Conservation (phyloP, 2,113 vertebrate genomes). For the Sisor rabdophorus region DNA sequence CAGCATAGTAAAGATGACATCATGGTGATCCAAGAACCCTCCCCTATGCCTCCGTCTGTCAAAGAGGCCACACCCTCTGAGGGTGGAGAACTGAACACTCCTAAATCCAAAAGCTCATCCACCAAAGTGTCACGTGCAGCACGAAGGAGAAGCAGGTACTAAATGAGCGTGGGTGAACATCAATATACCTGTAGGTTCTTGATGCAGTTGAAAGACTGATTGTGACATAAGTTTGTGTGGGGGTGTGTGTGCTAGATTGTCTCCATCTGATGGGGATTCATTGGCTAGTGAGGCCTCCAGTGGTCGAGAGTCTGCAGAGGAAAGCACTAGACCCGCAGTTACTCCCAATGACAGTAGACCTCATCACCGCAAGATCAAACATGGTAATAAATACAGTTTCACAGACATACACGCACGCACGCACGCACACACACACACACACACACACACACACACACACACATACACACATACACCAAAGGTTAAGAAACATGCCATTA, state of each 20-base stretch:
- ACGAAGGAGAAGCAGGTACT: conserved; percentile 83
- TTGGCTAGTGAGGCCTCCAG: conserved; percentile 90
- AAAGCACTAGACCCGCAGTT: conserved; percentile 71
- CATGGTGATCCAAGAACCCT: conserved; percentile 89
- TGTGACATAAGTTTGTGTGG: background rate
- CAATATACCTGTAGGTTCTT: background rate
- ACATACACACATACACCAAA: conserved; percentile 9
- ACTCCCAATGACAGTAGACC: conserved; percentile 71
- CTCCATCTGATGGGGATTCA: conserved; percentile 89
- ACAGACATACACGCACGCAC: background rate
- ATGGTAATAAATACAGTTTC: conserved; percentile 65
- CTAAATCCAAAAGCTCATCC: conserved; percentile 82
- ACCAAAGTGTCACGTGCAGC: conserved; percentile 74
- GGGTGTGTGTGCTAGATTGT: conserved; percentile 71
- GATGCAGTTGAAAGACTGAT: background rate
- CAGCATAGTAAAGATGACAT: conserved; percentile 95
- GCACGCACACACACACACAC: background rate
- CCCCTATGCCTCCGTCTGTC: conserved; percentile 74
- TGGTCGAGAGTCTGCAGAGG: conserved; percentile 82
- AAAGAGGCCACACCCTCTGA: conserved; percentile 90
- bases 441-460: background rate
- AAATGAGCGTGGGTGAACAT: background rate
- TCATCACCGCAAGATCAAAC: conserved; percentile 73
- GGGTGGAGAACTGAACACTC: conserved; percentile 85
- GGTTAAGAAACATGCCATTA: background rate